Base-by-base conservation (phyloP, 2,797 vertebrate species). In the Sciurus vulgaris region DNA sequence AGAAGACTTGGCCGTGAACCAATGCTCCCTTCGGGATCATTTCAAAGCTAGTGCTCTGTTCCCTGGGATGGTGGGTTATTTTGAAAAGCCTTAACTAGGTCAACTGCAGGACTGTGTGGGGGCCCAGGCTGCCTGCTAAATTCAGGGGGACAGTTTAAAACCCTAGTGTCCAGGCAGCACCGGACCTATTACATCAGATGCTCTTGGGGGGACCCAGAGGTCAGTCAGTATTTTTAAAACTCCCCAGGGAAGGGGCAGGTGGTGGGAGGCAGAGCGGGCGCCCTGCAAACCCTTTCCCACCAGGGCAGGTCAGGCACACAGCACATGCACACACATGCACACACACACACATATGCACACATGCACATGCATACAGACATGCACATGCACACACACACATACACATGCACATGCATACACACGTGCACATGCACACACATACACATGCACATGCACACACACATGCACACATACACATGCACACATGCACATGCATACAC, bases 21-120 rank as follows among this genome's bases (percentile, higher is more conserved):
- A 86, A 12, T 17, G 74, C 59, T 74, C 63, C 56, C 49, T 91
- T 79, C 84, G 49, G 83, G 78, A 67, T 69, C 24, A 65, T 51
- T 70, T 69, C 41, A 74, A 69, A 79, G 84, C 72, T 38, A 33
- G 49, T 51, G 41, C 49, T 81, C 56, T 85, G 59, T 84, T 82
- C 82, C 86, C 77, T 51, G n/a, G 30, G 33, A 56, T 44, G 92
- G 76, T 4, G 33, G 30, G 70, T 72, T 86, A 54, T 91, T 86
- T 88, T 73, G 69, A 67, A 93, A 89, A 73, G 38, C 44, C 28
- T 63, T 83, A 72, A 88, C 65, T 91, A 35, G 67, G 49, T 72
- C 56, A 44, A 70, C 47, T 56, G 73, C 54, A 10, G 67, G 12
- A 2, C 26, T 13, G 2, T 41, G n/a, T 70, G 73, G 35, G 26